Base-by-base conservation (phyloP, 1,140 invertebrate genomes). In the Amyelois transitella region DNA sequence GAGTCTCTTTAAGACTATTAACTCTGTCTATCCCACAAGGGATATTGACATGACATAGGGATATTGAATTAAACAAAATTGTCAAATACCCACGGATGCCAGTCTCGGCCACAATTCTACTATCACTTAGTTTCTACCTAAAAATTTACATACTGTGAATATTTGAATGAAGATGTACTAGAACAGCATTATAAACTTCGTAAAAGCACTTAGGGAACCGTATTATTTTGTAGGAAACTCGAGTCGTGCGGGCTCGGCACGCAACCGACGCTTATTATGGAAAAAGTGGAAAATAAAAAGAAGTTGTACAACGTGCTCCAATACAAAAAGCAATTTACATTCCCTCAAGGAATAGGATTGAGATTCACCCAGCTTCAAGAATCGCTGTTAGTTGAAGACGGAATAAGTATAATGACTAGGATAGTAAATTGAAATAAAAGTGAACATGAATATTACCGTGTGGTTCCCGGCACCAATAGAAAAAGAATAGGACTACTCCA, bases 241-340 rank as follows among this genome's bases (percentile, higher is more conserved):
- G 32, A 38, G 32, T 14, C 32, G 32, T 24, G 22, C 32, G 32
- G 32, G 58, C 68, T 45, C 43, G 24, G 48, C 69, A 72, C 66
- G 69, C 69, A 61, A 72, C 54, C 65, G 17, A 43, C 21, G 25
- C 58, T 66, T 68, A 66, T 67, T 71, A 71, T 62, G 17, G 44
- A 56, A 62, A 68, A 69, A 58, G 51, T 43, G 21, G 48, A 55
- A 61, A 60, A 62, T 60, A 62, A 67, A 50, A 64, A 58, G 51
- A 18, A 8, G 18, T 47, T 48, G 18, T 50, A 52, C 49, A 52
- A 64, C 69, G 51, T 60, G 63, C 55, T 62, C 49, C 56, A 64
- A 68, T 60, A 70, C 56, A 60, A 38, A 56, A 58, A 60, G 61
- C 58, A 67, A 74, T 72, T 69, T 72, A 59, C 62, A 69, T 71